These are phyloP conservation scores for Tipula helvola DNA, from an alignment of 2,888 invertebrate genomes.

Conservation along the genomic window DNA sequence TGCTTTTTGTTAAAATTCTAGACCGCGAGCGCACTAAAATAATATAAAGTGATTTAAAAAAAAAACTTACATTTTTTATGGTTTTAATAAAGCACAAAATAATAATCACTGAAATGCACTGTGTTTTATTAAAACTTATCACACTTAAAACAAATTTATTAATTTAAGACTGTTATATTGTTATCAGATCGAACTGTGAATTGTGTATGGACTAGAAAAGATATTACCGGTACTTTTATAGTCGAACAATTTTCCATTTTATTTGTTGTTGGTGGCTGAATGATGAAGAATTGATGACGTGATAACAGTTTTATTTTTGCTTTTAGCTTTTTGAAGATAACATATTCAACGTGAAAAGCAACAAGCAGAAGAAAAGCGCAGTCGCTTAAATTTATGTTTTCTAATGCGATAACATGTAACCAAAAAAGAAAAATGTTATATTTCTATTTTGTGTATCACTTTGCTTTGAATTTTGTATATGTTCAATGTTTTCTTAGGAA, in stretches of 20 bases:
- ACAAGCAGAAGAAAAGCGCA: neutral
- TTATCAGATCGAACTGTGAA: neutral
- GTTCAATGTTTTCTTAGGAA: neutral
- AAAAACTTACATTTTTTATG: constrained; percentile 6
- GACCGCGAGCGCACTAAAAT: neutral
- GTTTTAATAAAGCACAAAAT: neutral
- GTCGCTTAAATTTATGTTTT: neutral
- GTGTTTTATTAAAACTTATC: neutral
- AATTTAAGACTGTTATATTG: neutral
- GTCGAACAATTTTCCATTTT: neutral
- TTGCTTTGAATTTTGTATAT: neutral
- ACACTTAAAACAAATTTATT: neutral
- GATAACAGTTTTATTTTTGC: neutral
- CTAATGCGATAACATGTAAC: neutral
- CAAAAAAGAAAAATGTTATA: neutral
- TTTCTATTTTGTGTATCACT: neutral
- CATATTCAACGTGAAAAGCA: neutral
- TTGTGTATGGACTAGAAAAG: neutral
- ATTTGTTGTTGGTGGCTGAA: neutral
- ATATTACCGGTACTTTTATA: constrained; percentile 7
- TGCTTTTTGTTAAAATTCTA: neutral
- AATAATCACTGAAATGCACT: neutral
- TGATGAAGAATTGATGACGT: neutral
- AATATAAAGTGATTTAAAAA: neutral
- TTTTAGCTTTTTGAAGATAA: neutral